Base-by-base conservation (phyloP, 2,888 invertebrate species). In the Crocallis elinguaria region DNA sequence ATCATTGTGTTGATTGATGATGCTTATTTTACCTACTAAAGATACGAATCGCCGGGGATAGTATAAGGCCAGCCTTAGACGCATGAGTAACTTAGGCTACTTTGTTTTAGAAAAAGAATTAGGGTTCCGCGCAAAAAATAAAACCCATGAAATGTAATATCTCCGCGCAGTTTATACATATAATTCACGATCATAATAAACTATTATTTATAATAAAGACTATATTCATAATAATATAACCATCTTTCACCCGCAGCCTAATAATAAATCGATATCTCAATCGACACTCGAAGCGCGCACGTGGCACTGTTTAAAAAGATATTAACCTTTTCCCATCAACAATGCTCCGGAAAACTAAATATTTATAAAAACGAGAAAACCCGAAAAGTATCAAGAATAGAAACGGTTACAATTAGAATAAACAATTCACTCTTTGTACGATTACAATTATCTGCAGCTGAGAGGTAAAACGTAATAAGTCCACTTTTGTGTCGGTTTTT, bases 281-380 rank as follows among this genome's bases (percentile, higher is more conserved):
- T 85, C 83, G 52, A 35, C 78, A 60, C 69, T 52, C 23, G 35
- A 5, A 23, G 33, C 48, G 17, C 48, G 17, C 64, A 61, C 59
- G 32, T 55, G 58, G 39, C 46, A 61, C 67, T 79, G 83, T 84
- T 84, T 82, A 83, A 76, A 81, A 74, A 82, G 85, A 83, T 82
- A 85, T 87, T 86, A 87, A 65, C 86, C 85, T 87, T 77, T 80
- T 73, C 67, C 80, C 71, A 75, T 75, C 82, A 78, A 87, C 86
- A 84, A 87, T 86, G 77, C 71, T 70, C 76, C 16, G 50, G 73
- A 73, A 79, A 78, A 61, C 75, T 81, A 88, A 88, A 88, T 87
- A 86, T 88, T 88, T 65, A 52, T 35, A 32, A 63, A 88, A 76
- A 75, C 71, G 32, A 69, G 38, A 50, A 57, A 52, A 48, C 56